A percentile compares a stretch with the other conserved stretches of the same genome.
Evolutionary conservation across 2,797 vertebrate genomes (phyloP).

Genomic region (Lophius americanus): DNA sequence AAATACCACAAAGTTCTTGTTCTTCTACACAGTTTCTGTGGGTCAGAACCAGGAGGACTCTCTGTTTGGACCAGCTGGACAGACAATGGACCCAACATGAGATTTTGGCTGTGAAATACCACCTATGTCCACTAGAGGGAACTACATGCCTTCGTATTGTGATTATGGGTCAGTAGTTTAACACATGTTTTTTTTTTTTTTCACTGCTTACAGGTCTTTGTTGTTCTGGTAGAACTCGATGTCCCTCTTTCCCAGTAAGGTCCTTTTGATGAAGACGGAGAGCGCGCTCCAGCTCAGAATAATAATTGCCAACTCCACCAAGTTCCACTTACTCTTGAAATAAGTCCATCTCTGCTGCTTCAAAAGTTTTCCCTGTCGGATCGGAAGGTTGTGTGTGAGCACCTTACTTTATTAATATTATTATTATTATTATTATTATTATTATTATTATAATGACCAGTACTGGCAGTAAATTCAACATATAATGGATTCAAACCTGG

Average conservation of each 20-base stretch:
- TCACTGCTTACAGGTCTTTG: slow-evolving; percentile 83
- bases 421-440: neutral
- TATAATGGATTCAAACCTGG: slow-evolving; percentile 80
- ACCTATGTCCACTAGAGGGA: too few relatives aligned
- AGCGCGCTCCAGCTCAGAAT: slow-evolving; percentile 92
- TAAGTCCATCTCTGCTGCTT: slow-evolving; percentile 88
- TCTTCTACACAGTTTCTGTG: too few relatives aligned
- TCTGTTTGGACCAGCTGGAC: too few relatives aligned
- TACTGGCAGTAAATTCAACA: neutral
- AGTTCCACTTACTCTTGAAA: slow-evolving; percentile 91
- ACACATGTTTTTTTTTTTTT: neutral
- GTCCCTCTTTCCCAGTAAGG: slow-evolving; percentile 86
- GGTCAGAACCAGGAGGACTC: too few relatives aligned
- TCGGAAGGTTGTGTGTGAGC: slow-evolving; percentile 5
- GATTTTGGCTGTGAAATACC: too few relatives aligned
- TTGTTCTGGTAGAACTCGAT: slow-evolving; percentile 87
- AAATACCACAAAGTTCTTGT: too few relatives aligned
- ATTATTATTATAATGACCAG: neutral
- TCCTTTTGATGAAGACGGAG: slow-evolving; percentile 90
- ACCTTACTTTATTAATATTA: neutral
- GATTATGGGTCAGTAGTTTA: neutral
- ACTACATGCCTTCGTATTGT: neutral
- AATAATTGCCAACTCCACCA: slow-evolving; percentile 91
- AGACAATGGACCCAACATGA: too few relatives aligned
- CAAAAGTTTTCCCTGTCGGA: slow-evolving; percentile 87